Percentiles rank a stretch among this genome's conserved stretches.
Evolutionary conservation across 2,113 vertebrate genomes (phyloP).

Genomic region (Megaptera novaeangliae): DNA sequence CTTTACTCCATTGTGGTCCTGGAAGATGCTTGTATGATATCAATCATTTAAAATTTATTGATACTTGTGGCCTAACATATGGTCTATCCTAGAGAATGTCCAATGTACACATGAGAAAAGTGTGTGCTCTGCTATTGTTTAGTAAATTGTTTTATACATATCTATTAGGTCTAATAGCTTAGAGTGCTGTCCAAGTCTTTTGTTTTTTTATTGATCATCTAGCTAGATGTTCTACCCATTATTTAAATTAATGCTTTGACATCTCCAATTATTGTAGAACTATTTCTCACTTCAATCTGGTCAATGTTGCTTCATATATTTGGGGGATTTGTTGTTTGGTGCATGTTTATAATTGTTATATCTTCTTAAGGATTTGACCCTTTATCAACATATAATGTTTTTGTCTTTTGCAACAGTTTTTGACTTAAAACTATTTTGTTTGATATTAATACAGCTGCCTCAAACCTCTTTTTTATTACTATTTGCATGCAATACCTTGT

Average conservation of each 20-base stretch:
- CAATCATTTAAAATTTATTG: neutral
- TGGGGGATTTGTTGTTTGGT: neutral
- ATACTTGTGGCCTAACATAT: neutral
- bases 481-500: neutral
- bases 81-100: neutral
- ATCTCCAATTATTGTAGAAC: neutral
- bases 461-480: neutral
- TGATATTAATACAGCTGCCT: neutral
- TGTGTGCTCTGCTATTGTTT: neutral
- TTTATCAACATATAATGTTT: neutral
- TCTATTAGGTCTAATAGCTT: neutral
- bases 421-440: neutral
- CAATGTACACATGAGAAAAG: neutral
- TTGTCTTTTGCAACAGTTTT: neutral
- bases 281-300: neutral
- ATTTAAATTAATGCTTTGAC: neutral
- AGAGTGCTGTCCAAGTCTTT: neutral
- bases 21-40: neutral
- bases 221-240: neutral
- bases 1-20: neutral
- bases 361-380: neutral
- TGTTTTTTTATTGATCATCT: neutral
- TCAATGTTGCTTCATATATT: neutral
- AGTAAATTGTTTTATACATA: neutral
- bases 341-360: neutral